Base-by-base conservation (phyloP, 2,888 invertebrate species). In the Homarus gammarus region DNA sequence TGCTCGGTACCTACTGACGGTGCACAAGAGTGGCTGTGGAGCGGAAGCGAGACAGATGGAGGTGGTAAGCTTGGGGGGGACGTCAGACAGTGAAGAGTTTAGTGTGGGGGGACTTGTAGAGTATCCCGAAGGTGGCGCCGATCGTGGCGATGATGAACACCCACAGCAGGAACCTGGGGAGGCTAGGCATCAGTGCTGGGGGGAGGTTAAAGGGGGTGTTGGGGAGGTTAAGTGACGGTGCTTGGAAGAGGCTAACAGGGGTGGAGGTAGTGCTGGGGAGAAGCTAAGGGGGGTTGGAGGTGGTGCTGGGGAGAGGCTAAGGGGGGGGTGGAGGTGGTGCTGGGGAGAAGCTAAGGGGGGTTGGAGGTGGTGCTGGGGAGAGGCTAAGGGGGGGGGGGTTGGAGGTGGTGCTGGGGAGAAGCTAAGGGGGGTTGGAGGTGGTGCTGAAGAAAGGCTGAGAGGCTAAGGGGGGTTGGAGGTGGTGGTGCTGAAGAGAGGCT, bases 131-230 rank as follows among this genome's bases (percentile, higher is more conserved):
- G 2, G 94, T 94, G 33, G 94, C 94, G 49, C 93, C 93, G 38
- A 94, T 93, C 0, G 95, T 95, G 44, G 94, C 93, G 6, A 94
- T 93, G 61, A 95, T 94, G 93, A 95, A 95, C 22, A 94, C 93
- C 90, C 94, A 93, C 44, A 95, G 93, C 27, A 95, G 93, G 78
- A 95, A 93, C 56, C 94, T 93, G 70, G n/a, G 70, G 36, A 72
- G 33, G 79, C 33, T 51, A 36, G 36, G 68, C 49, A 49, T 78
- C 49, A 73, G 51, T 27, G 64, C 64, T 64, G 64, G 64, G 64
- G 44, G 12, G 44, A 44, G 12, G 12, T 12, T 12, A 8, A 44
- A 44, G 44, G 44, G 12, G 44, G 12, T 44, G 12, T 12, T 44
- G 44, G 12, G 44, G 64, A 27, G 64, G 27, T 27, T 64, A 64